Evolutionary conservation across 2,113 vertebrate genomes (phyloP).

Genomic region (Paramormyrops kingsleyae): DNA sequence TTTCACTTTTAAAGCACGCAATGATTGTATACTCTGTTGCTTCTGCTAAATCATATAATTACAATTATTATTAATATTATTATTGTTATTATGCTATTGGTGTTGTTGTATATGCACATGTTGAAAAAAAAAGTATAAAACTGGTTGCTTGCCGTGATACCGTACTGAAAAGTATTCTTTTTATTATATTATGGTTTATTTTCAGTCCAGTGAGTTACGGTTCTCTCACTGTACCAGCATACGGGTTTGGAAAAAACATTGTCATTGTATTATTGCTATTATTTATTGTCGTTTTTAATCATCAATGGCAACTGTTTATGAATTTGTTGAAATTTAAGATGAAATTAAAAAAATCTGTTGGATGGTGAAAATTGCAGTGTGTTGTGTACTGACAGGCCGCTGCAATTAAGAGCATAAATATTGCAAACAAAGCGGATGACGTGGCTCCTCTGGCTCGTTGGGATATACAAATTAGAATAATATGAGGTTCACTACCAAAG

Average conservation of each 20-base stretch:
- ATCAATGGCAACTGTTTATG: conserved; percentile 48
- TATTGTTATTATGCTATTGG: conserved; percentile 64
- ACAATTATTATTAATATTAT: conserved; percentile 58
- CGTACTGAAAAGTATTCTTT: conserved; percentile 44
- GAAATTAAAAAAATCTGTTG: conserved; percentile 47
- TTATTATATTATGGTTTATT: conserved; percentile 60
- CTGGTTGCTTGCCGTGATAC: conserved; percentile 67
- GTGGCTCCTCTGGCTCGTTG: background rate
- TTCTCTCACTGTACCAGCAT: conserved; percentile 54
- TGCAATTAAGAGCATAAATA: background rate
- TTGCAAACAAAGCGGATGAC: background rate
- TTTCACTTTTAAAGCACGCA: conserved; percentile 67
- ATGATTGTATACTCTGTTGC: conserved; percentile 73
- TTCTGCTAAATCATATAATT: conserved; percentile 59
- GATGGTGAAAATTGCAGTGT: conserved; percentile 27
- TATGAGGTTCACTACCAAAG: background rate
- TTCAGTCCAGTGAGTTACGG: conserved; percentile 51
- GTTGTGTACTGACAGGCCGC: background rate
- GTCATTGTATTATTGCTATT: conserved; percentile 62
- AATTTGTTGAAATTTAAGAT: conserved; percentile 59
- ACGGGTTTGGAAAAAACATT: conserved; percentile 48
- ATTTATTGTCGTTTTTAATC: conserved; percentile 51
- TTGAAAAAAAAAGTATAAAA: conserved; percentile 57
- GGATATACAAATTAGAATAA: background rate
- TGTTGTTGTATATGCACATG: conserved; percentile 68